Conservation (phyloP, 2,888 invertebrate genomes). For the Cosmia pyralina region DNA sequence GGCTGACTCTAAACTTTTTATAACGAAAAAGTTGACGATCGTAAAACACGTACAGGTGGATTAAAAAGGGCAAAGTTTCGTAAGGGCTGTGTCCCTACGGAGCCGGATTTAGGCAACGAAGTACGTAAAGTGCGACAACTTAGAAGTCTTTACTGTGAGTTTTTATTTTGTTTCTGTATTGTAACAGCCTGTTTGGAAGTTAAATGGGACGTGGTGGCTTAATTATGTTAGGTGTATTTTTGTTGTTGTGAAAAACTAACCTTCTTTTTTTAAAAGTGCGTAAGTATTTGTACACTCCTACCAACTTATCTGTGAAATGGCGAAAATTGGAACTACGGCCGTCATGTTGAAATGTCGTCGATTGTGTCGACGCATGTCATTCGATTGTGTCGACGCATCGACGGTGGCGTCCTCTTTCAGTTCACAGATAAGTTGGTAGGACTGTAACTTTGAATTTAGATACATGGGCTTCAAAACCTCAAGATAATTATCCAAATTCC, state of each 20-base stretch:
- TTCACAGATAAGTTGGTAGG: too few relatives aligned
- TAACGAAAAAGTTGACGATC: constrained; percentile 84
- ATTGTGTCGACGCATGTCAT: too few relatives aligned
- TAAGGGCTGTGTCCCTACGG: constrained; percentile 59
- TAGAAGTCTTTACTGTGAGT: constrained; percentile 63
- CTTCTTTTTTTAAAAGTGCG: too few relatives aligned
- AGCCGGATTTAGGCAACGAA: constrained; percentile 66
- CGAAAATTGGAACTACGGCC: too few relatives aligned
- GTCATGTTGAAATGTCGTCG: too few relatives aligned
- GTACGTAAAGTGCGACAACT: constrained; percentile 61
- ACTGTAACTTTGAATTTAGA: too few relatives aligned
- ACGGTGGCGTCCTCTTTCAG: too few relatives aligned
- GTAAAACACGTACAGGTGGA: constrained; percentile 87
- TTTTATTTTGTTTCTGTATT: constrained; percentile 66
- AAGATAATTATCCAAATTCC: too few relatives aligned
- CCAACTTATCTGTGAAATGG: too few relatives aligned
- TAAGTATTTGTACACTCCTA: too few relatives aligned
- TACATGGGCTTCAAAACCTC: too few relatives aligned
- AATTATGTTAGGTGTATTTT: constrained; percentile 43
- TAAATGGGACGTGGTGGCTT: constrained; percentile 60
- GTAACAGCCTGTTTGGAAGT: constrained; percentile 63
- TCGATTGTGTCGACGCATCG: too few relatives aligned
- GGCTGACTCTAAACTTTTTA: constrained; percentile 78
- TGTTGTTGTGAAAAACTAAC: constrained; percentile 15
- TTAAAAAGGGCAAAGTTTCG: constrained; percentile 80